Percentiles rank a stretch among this genome's conserved stretches.
Evolutionary conservation across 2,797 vertebrate species (phyloP).

Genomic region (Microctenopoma stevenorrisi): DNA sequence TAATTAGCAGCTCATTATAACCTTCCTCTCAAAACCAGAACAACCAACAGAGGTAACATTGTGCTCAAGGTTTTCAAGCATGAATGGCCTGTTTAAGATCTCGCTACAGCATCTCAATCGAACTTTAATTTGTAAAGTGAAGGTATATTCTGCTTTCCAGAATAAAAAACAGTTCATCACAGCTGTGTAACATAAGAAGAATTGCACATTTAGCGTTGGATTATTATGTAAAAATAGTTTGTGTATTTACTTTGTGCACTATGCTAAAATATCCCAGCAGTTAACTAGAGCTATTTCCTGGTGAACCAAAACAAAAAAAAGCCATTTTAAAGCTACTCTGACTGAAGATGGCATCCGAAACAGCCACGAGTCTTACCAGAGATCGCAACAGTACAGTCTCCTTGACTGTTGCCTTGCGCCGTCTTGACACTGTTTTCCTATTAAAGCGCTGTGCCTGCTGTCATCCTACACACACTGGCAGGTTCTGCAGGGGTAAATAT

Average conservation of each 20-base stretch:
- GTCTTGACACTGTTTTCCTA: slow-evolving; percentile 45
- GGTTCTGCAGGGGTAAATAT: slow-evolving; percentile 66
- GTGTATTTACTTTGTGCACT: no score
- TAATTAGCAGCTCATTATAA: background rate
- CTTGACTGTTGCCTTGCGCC: slow-evolving; percentile 13
- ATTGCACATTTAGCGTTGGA: no score
- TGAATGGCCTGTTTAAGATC: no score
- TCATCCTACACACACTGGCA: slow-evolving; percentile 61
- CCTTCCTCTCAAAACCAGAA: no score
- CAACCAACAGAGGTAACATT: no score
- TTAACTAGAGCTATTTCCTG: slow-evolving; percentile 2
- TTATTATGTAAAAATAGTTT: no score
- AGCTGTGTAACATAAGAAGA: no score
- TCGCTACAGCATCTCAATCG: no score
- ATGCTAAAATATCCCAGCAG: background rate
- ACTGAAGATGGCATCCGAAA: slow-evolving; percentile 28
- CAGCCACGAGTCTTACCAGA: slow-evolving; percentile 40
- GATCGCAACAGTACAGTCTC: slow-evolving; percentile 28
- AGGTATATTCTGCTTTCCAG: no score
- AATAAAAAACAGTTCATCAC: no score
- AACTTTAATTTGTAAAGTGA: no score
- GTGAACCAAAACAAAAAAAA: background rate
- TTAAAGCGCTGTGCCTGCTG: slow-evolving; percentile 41
- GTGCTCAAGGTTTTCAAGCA: no score
- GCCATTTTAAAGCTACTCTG: slow-evolving; percentile 5